Percentiles rank a stretch among this genome's conserved stretches.
These are phyloP conservation scores for Stegodyphus mimosarum DNA, from an alignment of 1,140 invertebrate genomes.

Conservation along the genomic window DNA sequence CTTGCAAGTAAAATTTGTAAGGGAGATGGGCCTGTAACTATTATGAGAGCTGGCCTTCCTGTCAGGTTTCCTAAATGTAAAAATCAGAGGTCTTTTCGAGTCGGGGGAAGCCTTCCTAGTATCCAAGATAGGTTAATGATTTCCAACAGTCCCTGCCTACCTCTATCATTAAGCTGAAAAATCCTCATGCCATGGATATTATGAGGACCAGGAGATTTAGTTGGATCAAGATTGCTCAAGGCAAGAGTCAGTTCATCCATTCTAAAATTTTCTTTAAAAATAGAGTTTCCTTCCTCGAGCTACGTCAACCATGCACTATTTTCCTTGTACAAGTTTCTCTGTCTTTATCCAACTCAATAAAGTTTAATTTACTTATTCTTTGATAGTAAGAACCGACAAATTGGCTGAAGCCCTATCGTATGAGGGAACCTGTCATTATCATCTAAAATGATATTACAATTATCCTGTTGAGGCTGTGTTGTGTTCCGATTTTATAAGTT, in stretches of 20 bases:
- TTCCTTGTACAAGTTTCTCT: background rate
- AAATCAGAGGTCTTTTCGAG: background rate
- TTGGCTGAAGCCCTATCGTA: background rate
- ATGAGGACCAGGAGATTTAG: background rate
- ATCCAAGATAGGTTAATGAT: slow-evolving; percentile 7
- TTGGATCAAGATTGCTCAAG: slow-evolving; percentile 8
- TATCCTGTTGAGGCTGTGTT: slow-evolving; percentile 1
- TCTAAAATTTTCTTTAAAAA: slow-evolving; percentile 3
- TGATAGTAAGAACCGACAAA: background rate
- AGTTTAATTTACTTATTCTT: background rate
- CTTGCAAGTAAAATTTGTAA: background rate
- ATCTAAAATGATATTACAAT: background rate
- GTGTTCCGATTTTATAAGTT: slow-evolving; percentile 13
- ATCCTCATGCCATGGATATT: slow-evolving; percentile 10
- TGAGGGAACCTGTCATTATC: background rate
- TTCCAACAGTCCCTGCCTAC: slow-evolving; percentile 5
- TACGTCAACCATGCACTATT: background rate
- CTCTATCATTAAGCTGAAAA: background rate
- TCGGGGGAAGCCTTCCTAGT: background rate
- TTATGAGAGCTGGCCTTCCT: background rate
- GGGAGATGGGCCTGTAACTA: background rate
- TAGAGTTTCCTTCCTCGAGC: background rate
- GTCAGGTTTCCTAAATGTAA: background rate
- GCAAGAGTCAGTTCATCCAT: background rate
- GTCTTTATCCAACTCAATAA: background rate